These are phyloP conservation scores for Todiramphus chloris DNA, from an alignment of 2,113 vertebrate genomes.

Conservation along the genomic window DNA sequence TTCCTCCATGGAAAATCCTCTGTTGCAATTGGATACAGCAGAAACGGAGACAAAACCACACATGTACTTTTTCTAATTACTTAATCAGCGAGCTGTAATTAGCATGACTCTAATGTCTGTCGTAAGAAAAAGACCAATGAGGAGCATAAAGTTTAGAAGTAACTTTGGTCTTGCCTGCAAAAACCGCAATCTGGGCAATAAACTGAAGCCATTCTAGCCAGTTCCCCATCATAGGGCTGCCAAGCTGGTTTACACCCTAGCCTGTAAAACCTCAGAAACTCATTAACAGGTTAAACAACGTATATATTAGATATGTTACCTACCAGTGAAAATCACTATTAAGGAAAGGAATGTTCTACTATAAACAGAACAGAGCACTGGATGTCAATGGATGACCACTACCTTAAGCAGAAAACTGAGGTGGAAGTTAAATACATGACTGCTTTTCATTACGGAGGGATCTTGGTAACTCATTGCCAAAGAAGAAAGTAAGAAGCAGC, in stretches of 20 bases:
- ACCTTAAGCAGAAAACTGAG: background rate
- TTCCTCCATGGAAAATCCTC: accelerated
- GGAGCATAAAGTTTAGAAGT: background rate
- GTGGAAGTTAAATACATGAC: background rate
- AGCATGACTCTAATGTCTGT: background rate
- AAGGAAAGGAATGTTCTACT: background rate
- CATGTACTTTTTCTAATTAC: background rate
- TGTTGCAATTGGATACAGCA: background rate
- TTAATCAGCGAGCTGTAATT: background rate
- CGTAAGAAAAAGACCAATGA: background rate
- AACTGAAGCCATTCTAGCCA: background rate
- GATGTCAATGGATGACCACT: background rate
- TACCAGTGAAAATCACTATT: background rate
- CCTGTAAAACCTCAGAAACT: background rate
- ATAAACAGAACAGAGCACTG: background rate
- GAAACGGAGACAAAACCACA: background rate
- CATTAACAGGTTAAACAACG: background rate
- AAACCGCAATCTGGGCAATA: background rate
- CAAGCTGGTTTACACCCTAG: background rate
- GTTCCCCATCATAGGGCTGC: background rate
- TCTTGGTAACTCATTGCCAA: background rate
- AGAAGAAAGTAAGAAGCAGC: background rate
- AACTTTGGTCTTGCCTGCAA: background rate
- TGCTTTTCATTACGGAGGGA: background rate
- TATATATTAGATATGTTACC: background rate